A percentile compares a stretch with the other conserved stretches of the same genome.
These are phyloP conservation scores for Falco peregrinus DNA, from an alignment of 2,797 vertebrate genomes.

Conservation along the genomic window DNA sequence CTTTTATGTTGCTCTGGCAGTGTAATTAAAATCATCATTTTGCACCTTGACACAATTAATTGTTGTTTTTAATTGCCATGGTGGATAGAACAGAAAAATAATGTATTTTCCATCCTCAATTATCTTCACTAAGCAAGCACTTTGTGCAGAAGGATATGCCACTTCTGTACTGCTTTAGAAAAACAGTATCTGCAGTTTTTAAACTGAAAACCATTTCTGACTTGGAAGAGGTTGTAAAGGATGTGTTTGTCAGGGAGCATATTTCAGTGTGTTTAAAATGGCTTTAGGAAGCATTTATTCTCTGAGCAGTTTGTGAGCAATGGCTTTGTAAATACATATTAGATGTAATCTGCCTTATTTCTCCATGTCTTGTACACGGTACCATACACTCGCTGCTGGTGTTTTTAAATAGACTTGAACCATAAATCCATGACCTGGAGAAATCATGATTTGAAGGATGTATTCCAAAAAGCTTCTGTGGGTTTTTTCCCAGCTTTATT, in stretches of 20 bases:
- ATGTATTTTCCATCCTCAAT: constrained; percentile 13
- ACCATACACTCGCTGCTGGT: neutral
- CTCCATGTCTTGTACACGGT: neutral
- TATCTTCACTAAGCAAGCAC: neutral
- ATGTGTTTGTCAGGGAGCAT: constrained; percentile 31
- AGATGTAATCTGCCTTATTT: constrained; percentile 35
- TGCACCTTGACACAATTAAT: constrained; percentile 52
- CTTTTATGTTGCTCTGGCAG: neutral
- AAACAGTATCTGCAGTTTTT: neutral
- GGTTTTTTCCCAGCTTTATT: neutral
- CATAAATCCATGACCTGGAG: constrained; percentile 2
- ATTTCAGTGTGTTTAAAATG: constrained; percentile 47
- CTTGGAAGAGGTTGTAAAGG: constrained; percentile 12
- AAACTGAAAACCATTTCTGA: constrained; percentile 31
- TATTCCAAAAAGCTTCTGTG: neutral
- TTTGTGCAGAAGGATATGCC: neutral
- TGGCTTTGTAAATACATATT: constrained; percentile 22
- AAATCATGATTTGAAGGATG: neutral
- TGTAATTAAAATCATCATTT: constrained; percentile 46
- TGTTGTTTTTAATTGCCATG: constrained; percentile 30
- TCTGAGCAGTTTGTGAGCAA: constrained; percentile 1
- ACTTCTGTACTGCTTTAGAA: constrained; percentile 7
- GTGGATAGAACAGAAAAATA: constrained; percentile 11
- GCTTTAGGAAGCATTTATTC: constrained; percentile 45
- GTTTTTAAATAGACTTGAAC: neutral